Conservation (phyloP, 2,888 invertebrate genomes). For the Tachina fera region DNA sequence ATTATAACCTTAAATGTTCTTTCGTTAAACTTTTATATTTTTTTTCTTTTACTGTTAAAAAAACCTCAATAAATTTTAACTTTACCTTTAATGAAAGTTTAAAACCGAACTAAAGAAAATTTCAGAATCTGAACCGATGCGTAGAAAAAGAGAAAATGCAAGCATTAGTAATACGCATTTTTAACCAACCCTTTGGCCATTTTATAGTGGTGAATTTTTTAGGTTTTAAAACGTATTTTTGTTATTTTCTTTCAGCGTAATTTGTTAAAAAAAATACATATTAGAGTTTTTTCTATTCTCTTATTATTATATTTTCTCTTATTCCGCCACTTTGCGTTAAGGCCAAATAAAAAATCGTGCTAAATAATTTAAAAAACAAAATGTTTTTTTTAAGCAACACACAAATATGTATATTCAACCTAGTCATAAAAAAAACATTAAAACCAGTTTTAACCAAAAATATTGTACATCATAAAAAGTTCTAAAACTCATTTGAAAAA, state of each 20-base stretch:
- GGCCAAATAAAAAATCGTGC: conserved; percentile 27
- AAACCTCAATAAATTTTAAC: too few species aligned
- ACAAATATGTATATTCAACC: conserved; percentile 10
- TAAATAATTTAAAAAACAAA: conserved; percentile 54
- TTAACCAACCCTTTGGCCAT: too few species aligned
- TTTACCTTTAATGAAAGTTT: too few species aligned
- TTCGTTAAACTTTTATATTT: too few species aligned
- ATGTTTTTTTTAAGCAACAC: conserved; percentile 31
- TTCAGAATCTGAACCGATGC: too few species aligned
- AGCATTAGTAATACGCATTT: too few species aligned
- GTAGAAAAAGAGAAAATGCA: too few species aligned
- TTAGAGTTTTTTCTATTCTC: conserved; percentile 7
- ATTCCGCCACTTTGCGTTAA: conserved; percentile 28
- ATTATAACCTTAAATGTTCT: too few species aligned
- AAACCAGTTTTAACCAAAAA: conserved; percentile 66
- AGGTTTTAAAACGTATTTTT: not conserved
- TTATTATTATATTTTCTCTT: conserved; percentile 1
- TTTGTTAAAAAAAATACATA: not conserved
- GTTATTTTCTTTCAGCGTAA: conserved; percentile 34
- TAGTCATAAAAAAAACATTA: conserved; percentile 14
- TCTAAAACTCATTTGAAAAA: conserved; percentile 63
- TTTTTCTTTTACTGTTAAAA: too few species aligned
- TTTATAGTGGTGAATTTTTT: too few species aligned
- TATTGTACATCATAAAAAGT: conserved; percentile 44
- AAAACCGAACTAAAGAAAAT: too few species aligned